phyloP scores from a whole-genome alignment of 2,888 invertebrate genomes.

The Rhagonycha fulva region DNA sequence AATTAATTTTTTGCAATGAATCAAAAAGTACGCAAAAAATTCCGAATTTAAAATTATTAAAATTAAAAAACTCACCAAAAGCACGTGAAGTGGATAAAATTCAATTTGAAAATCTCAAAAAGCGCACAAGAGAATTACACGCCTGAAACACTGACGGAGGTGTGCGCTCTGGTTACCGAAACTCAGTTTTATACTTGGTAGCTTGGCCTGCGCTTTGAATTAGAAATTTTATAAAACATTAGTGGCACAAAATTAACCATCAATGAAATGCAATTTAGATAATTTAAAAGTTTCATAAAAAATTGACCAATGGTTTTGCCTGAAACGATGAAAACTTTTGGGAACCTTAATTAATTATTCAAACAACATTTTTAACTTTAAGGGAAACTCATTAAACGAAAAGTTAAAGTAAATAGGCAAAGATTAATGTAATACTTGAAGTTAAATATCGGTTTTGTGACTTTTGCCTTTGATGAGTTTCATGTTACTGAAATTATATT shows the following conservation, averaged over 20 bases:
- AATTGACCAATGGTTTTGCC: neutral
- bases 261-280: constrained; percentile 3
- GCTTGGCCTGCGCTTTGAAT: constrained; percentile 38
- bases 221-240: constrained; percentile 16
- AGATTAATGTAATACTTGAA: neutral
- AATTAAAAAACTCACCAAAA: neutral
- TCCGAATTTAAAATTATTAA: neutral
- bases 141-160: constrained; percentile 38
- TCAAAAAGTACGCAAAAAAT: neutral
- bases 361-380: neutral
- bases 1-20: neutral
- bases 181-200: constrained; percentile 38
- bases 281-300: neutral
- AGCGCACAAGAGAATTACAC: constrained; percentile 30
- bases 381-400: neutral
- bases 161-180: constrained; percentile 35
- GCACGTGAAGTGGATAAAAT: constrained; percentile 1
- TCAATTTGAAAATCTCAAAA: constrained; percentile 1
- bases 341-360: neutral
- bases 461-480: neutral
- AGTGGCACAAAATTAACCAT: constrained; percentile 13
- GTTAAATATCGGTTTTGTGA: neutral
- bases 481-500: neutral
- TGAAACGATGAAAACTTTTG: neutral
- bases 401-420: neutral